Evolutionary conservation across 2,113 vertebrate species (phyloP).

Genomic region (Ancistrus triradiatus): DNA sequence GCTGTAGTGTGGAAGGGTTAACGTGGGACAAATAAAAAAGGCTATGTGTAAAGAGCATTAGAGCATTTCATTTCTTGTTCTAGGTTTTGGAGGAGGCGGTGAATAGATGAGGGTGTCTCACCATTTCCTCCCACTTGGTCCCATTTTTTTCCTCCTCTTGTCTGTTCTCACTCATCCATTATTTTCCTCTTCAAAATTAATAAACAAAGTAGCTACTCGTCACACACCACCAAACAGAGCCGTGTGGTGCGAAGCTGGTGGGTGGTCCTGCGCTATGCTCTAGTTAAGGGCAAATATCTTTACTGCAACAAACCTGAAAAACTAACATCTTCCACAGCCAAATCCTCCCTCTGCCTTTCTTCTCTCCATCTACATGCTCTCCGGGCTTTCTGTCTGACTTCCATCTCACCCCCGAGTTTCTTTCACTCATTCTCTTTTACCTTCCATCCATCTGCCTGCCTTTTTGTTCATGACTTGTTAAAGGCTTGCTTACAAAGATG

Average conservation of each 20-base stretch:
- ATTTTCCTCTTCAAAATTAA: conserved; percentile 42
- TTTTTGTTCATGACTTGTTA: conserved; percentile 34
- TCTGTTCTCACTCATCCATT: neutral
- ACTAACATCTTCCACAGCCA: conserved; percentile 51
- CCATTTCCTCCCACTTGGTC: neutral
- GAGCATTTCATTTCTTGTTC: no score
- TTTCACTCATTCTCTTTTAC: conserved; percentile 11
- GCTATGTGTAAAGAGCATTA: no score
- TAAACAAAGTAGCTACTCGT: conserved; percentile 53
- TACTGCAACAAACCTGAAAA: conserved; percentile 56
- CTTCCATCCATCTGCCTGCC: no score
- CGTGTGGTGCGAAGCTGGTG: conserved; percentile 39
- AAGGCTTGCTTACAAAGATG: conserved; percentile 35
- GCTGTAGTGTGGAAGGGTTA: no score
- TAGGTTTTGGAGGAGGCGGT: no score
- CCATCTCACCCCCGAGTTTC: conserved; percentile 4
- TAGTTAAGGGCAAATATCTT: conserved; percentile 59
- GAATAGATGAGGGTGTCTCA: no score
- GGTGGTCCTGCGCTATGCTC: conserved; percentile 56
- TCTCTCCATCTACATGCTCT: neutral
- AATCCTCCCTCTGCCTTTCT: conserved; percentile 36
- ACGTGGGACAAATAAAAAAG: no score
- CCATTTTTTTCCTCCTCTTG: neutral
- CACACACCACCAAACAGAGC: conserved; percentile 36
- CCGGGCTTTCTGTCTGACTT: neutral